Percentiles rank a stretch among this genome's conserved stretches.
Evolutionary conservation across 2,113 vertebrate species (phyloP).

Genomic region (zebrafish (Danio rerio)): GRCz12tu NC_133180.1:23360001-23360500

Average conservation of each 20-base stretch:
- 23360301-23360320: background rate
- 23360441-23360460: background rate
- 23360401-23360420: conserved; percentile 11
- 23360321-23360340: background rate
- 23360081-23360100: conserved; percentile 21
- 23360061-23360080: background rate
- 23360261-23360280: background rate
- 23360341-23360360: background rate
- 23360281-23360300: background rate
- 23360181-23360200: conserved; percentile 2
- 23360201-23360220: conserved; percentile 8
- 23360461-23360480: background rate
- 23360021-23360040: background rate
- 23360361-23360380: background rate
- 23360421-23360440: background rate
- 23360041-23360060: background rate
- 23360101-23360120: background rate
- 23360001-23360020: conserved; percentile 1
- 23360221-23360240: conserved; percentile 6
- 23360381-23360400: background rate
- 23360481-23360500: background rate
- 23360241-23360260: background rate
- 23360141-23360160: background rate
- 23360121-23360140: background rate
- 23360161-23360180: conserved; percentile 15